These are phyloP conservation scores for Zaprionus lachaisei DNA, from an alignment of 1,140 invertebrate genomes.

Conservation along the genomic window DNA sequence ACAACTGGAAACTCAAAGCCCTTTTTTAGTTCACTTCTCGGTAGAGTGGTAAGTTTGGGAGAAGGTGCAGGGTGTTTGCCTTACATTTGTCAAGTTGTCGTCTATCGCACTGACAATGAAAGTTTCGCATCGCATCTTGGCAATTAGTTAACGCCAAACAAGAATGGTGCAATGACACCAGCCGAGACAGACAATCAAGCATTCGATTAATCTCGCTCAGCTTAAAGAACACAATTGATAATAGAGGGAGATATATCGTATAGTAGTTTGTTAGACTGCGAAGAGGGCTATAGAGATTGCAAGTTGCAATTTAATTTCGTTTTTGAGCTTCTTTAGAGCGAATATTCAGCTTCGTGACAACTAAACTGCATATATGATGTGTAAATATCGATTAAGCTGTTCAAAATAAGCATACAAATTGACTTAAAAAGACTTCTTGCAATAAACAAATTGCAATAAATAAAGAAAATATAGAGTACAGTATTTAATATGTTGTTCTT, in stretches of 20 bases:
- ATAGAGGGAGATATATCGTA: background rate
- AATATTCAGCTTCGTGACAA: no score
- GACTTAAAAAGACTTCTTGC: no score
- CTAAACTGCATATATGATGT: no score
- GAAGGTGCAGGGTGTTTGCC: conserved; percentile 6
- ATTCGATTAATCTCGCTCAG: conserved; percentile 15
- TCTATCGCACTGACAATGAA: conserved; percentile 38
- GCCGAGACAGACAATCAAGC: conserved; percentile 38
- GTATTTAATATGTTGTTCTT: no score
- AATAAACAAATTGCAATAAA: no score
- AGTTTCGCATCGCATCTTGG: conserved; percentile 48
- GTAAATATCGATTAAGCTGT: no score
- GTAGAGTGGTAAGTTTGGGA: conserved; percentile 13
- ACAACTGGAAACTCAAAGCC: conserved; percentile 13
- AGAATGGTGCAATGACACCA: conserved; percentile 40
- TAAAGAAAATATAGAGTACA: no score
- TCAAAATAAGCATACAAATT: no score
- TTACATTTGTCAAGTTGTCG: conserved; percentile 64
- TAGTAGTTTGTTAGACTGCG: background rate
- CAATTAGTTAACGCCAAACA: conserved; percentile 79
- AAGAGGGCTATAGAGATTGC: background rate
- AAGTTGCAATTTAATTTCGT: background rate
- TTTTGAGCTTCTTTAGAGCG: no score
- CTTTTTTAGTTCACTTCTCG: conserved; percentile 27
- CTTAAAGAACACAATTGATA: conserved; percentile 4